Evolutionary conservation across 35 echinoderm and acorn worm genomes (phyloP), one percentile per base, ranked within the genome.

Genomic region (Eucidaris tribuloides): DNA sequence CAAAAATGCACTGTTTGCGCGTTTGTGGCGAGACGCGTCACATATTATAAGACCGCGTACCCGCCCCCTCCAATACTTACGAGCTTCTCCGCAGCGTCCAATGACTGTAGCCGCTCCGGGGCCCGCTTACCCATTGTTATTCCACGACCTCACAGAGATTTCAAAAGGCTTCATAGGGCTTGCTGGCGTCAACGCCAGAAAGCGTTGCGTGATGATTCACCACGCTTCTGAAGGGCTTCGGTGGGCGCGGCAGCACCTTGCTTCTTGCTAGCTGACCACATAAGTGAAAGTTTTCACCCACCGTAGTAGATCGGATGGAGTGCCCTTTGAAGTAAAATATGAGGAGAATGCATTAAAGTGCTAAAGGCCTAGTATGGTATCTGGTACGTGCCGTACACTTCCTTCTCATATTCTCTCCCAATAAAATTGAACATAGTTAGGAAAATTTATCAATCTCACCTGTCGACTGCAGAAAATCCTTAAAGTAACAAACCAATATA

Each of bases 211-310:
- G 37, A 32, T 27, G 37, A 6, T 32, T 34, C 61, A 31, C 28
- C 37, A 32, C 28, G 61, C 13, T 64, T 64, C 2, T 0, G 6
- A 74, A 42, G 18, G 2, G 56, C 42, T 40, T 48, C 19, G 20
- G 45, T 29, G 3, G 81, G 63, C 19, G 17, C 46, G 4, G 62
- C 40, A 9, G 20, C 22, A 25, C 76, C 87, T 37, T 79, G 28
- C 2, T 37, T 37, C 29, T 52, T 70, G 30, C n/a, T 61, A 94
- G 20, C 40, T 79, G n/a, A 94, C 52, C 13, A 86, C 38, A 35
- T 94, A 94, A 24, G 45, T 58, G 79, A 94, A 94, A 81, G 74
- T 66, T 36, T 82, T n/a, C n/a, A 72, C 18, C 86, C 92, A 49
- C 77, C 84, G 5, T 94, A 83, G 45, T 94, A 56, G 44, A 62